Percentiles rank a stretch among this genome's conserved stretches.
These are phyloP conservation scores for Spea bombifrons DNA, from an alignment of 2,113 vertebrate genomes.

Conservation along the genomic window DNA sequence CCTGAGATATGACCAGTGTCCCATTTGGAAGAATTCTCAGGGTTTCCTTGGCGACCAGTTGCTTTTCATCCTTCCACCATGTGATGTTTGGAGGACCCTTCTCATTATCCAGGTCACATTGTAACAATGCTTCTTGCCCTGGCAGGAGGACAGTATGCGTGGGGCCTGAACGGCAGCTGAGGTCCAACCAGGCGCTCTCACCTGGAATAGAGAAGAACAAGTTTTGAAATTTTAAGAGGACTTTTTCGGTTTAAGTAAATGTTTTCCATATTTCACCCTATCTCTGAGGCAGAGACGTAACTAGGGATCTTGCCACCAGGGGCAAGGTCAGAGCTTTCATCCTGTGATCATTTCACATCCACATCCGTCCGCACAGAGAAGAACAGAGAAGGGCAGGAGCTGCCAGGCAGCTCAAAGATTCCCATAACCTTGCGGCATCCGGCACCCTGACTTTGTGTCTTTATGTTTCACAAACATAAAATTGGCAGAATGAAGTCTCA, in stretches of 20 bases:
- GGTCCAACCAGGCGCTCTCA: slow-evolving; percentile 74
- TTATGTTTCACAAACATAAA: background rate
- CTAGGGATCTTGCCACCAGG: no score
- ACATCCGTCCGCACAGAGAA: no score
- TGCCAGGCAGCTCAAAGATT: no score
- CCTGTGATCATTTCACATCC: no score
- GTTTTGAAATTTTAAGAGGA: background rate
- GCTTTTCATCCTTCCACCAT: slow-evolving; percentile 80
- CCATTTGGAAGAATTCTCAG: slow-evolving; percentile 76
- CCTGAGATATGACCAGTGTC: slow-evolving; percentile 72
- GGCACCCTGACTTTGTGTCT: background rate
- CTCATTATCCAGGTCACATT: slow-evolving; percentile 73
- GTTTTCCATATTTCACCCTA: no score
- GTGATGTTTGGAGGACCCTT: slow-evolving; percentile 75
- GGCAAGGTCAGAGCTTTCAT: no score
- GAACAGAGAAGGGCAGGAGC: no score
- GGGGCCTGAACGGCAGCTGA: slow-evolving; percentile 84
- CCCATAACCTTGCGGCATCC: no score
- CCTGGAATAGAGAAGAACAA: slow-evolving; percentile 62
- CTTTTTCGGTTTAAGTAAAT: background rate
- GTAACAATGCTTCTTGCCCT: slow-evolving; percentile 71
- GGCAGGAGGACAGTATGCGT: slow-evolving; percentile 79
- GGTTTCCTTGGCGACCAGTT: slow-evolving; percentile 62
- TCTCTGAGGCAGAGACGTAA: no score
- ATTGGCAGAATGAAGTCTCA: background rate